Conservation (phyloP, 2,888 invertebrate species). For the Drosophila anceps region DNA sequence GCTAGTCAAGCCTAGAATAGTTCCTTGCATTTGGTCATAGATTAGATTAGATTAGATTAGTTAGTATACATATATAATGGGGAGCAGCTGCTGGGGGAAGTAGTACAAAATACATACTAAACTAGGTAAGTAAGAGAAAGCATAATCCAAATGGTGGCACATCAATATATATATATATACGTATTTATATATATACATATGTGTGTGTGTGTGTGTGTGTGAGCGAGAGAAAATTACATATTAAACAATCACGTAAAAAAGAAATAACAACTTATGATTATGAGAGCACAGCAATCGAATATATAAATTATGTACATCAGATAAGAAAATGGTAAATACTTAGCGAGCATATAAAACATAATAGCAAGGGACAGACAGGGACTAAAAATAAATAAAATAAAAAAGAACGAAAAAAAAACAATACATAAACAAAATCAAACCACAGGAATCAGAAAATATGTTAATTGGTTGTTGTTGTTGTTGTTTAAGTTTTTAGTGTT, state of each 20-base stretch:
- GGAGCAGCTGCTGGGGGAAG: neutral
- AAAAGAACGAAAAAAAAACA: conserved; percentile 39
- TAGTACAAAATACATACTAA: conserved; percentile 13
- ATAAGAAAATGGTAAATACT: conserved; percentile 69
- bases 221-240: conserved; percentile 4
- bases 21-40: conserved; percentile 64
- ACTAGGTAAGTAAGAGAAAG: conserved; percentile 16
- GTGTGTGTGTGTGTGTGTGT: neutral
- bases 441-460: conserved; percentile 21
- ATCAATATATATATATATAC: neutral
- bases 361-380: conserved; percentile 67
- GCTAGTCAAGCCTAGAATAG: conserved; percentile 58
- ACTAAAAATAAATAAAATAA: conserved; percentile 66
- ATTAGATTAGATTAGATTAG: conserved; percentile 44
- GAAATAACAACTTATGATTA: conserved; percentile 72
- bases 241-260: conserved; percentile 52
- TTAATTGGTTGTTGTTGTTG: neutral
- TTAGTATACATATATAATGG: conserved; percentile 20
- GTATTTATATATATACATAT: neutral
- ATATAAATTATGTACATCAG: conserved; percentile 71
- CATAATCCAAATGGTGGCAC: conserved; percentile 16
- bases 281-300: conserved; percentile 71
- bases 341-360: conserved; percentile 71
- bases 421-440: conserved; percentile 39
- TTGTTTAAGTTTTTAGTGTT: neutral